phyloP scores from a whole-genome alignment of 2,888 invertebrate species.

The Pammene aurita region DNA sequence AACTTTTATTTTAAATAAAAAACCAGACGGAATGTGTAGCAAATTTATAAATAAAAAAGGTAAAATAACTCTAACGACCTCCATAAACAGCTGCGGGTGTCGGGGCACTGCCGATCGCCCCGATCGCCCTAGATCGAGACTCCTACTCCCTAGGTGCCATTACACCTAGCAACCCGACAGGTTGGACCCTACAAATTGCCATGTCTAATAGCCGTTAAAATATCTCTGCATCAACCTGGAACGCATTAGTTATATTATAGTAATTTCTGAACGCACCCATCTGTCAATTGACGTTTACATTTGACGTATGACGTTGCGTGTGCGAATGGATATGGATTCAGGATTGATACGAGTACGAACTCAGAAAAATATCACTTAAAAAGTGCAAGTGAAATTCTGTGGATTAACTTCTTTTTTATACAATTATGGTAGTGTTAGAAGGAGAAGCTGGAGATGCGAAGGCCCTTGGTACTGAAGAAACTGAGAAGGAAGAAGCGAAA shows the following conservation, averaged over 20 bases:
- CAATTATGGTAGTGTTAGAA: slow-evolving; percentile 71
- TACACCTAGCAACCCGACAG: no score
- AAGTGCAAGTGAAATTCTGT: slow-evolving; percentile 37
- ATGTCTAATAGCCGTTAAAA: no score
- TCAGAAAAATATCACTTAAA: slow-evolving; percentile 23
- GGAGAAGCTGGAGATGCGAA: slow-evolving; percentile 70
- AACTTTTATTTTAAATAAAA: no score
- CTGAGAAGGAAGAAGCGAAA: slow-evolving; percentile 66
- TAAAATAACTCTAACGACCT: no score
- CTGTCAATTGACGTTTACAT: slow-evolving; percentile 28
- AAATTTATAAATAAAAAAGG: no score
- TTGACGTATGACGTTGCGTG: slow-evolving; percentile 40
- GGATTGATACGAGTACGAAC: slow-evolving; percentile 22
- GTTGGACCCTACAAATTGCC: no score
- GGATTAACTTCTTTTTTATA: slow-evolving; percentile 16
- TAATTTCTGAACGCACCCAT: slow-evolving; percentile 16
- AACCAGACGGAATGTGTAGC: no score
- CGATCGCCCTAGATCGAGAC: no score
- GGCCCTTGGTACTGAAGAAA: slow-evolving; percentile 60
- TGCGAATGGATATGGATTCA: no score
- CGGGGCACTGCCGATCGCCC: no score
- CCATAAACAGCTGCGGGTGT: no score
- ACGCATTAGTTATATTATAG: background rate
- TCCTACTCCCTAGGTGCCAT: no score
- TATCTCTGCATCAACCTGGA: background rate